Conservation (phyloP, 1,140 invertebrate genomes). For the Whitmania pigra region DNA sequence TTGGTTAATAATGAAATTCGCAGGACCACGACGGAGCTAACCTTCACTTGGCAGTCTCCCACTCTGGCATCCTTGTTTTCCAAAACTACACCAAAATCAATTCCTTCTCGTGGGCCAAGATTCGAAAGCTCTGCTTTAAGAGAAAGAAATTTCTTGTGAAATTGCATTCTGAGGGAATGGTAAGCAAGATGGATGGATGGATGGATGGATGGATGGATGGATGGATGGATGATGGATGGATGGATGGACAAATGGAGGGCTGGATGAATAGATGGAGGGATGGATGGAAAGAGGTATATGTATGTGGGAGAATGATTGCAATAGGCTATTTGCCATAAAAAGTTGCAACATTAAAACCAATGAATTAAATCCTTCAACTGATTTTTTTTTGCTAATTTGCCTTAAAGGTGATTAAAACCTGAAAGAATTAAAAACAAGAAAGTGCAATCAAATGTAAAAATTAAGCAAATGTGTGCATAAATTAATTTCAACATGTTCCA, state of each 20-base stretch:
- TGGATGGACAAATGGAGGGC: neutral
- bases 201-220: no score
- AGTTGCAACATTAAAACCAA: neutral
- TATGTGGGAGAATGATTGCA: neutral
- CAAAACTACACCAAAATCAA: slow-evolving; percentile 94
- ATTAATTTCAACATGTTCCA: no score
- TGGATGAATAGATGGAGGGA: no score
- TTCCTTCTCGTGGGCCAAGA: slow-evolving; percentile 98
- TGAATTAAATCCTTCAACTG: no score
- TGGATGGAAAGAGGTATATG: neutral
- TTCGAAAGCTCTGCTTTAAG: slow-evolving; percentile 96
- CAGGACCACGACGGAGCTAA: slow-evolving; percentile 82
- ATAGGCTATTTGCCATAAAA: no score
- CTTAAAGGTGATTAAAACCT: no score
- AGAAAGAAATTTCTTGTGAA: slow-evolving; percentile 93
- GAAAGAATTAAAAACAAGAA: no score
- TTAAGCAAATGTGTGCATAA: no score
- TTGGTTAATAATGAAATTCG: neutral
- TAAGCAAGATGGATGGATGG: slow-evolving; percentile 50
- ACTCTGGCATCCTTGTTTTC: slow-evolving; percentile 94
- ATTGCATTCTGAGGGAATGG: slow-evolving; percentile 90
- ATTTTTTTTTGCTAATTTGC: no score
- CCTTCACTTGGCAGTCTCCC: slow-evolving; percentile 83
- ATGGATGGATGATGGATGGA: neutral
- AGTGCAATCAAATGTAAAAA: no score